Evolutionary conservation across 1,140 invertebrate genomes (phyloP), one percentile per base, ranked within the genome.

Genomic region (Acyrthosiphon pisum): DNA sequence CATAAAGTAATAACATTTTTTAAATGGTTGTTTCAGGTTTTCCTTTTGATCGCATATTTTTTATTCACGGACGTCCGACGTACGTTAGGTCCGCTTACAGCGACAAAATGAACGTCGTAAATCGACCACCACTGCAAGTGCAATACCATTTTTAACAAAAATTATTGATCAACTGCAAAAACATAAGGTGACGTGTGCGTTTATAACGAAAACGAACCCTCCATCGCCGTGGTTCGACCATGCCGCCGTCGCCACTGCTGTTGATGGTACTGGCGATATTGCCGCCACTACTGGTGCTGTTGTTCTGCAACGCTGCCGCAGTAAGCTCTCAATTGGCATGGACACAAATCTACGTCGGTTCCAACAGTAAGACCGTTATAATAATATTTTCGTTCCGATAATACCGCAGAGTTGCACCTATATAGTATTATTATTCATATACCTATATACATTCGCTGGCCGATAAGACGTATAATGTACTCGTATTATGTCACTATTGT

Each of bases 271-370:
- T 88, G 35, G 30, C 35, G 23, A n/a, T 41, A 30, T 11, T 22
- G 20, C 35, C 26, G 3, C 37, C 53, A 30, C 46, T 88, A 14
- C 46, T 88, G 88, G 53, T 41, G 23, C 53, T 90, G 53, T 60
- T 56, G 23, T 90, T 53, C 37, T 90, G 35, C 4, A 90, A 26
- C 37, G 23, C 50, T 37, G 35, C 37, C 2, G 50, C 23, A 37
- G 88, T 90, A 7, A 90, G 53, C 18, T 56, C 50, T 7, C 88
- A 90, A 37, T 44, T 90, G 53, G 50, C 88, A 37, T 90, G 88
- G 88, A 90, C 88, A 35, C 88, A n/a, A 8, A 90, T 90, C 41
- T 90, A 90, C 53, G 88, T 90, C 53, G 88, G 88, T 18, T 90
- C 88, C 23, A 90, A 60, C 53, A 90, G 88, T 90, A 41, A 90